A percentile compares a stretch with the other conserved stretches of the same genome.
phyloP scores from a whole-genome alignment of 2,888 invertebrate species.

The Pterostichus niger region DNA sequence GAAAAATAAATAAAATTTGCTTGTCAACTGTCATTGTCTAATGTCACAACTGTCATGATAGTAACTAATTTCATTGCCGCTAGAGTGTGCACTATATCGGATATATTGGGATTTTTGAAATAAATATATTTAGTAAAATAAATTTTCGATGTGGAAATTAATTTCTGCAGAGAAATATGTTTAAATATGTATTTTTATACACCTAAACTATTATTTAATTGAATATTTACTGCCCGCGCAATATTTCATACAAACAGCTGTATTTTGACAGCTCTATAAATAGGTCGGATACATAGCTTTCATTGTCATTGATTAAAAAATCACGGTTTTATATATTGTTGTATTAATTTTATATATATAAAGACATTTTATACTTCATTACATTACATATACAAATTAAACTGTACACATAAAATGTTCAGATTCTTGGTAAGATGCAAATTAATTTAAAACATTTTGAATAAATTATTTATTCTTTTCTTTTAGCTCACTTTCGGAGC shows the following conservation, averaged over 20 bases:
- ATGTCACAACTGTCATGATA: conserved; percentile 29
- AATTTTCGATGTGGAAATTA: not conserved
- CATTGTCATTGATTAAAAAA: conserved; percentile 18
- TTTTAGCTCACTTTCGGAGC: conserved; percentile 84
- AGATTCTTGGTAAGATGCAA: conserved; percentile 59
- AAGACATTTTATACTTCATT: not conserved
- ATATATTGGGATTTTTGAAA: not conserved
- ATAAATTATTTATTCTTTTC: conserved; percentile 70
- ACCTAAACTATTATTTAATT: not conserved
- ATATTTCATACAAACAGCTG: conserved; percentile 17
- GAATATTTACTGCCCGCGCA: not conserved
- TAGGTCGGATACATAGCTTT: conserved; percentile 5
- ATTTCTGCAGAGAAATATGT: not conserved
- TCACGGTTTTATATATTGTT: not conserved
- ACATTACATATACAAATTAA: not conserved
- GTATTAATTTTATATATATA: conserved; percentile 4
- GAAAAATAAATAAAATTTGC: conserved; percentile 18
- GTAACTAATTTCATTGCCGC: not conserved
- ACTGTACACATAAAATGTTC: conserved; percentile 46
- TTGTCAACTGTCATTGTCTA: conserved; percentile 32
- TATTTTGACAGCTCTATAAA: conserved; percentile 28
- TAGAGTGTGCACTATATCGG: not conserved
- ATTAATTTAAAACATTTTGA: conserved; percentile 1
- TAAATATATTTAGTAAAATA: not conserved
- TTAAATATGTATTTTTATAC: not conserved